Percentiles rank a stretch among this genome's conserved stretches.
Evolutionary conservation across 2,113 vertebrate species (phyloP).

Genomic region (Scatophagus argus): DNA sequence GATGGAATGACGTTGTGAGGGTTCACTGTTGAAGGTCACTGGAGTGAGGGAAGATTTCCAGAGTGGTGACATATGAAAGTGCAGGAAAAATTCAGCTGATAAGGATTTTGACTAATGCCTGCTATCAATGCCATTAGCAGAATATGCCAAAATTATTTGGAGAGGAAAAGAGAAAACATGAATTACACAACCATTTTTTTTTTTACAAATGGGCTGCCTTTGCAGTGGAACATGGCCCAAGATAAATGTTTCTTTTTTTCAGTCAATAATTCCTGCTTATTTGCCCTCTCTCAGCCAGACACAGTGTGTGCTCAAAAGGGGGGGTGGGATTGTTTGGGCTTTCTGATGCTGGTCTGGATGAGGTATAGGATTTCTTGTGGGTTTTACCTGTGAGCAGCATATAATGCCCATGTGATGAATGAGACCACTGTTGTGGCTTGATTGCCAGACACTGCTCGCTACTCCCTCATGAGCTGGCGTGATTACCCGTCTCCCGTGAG

Average conservation of each 20-base stretch:
- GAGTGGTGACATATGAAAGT: constrained; percentile 57
- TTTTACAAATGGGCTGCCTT: constrained; percentile 37
- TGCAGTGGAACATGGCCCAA: constrained; percentile 17
- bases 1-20: constrained; percentile 30
- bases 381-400: constrained; percentile 75
- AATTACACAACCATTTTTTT: constrained; percentile 37
- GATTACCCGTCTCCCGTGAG: constrained; percentile 73
- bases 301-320: constrained; percentile 45
- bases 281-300: constrained; percentile 43
- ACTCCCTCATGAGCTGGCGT: constrained; percentile 53
- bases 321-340: constrained; percentile 61
- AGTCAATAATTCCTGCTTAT: constrained; percentile 49
- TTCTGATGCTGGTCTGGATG: constrained; percentile 49
- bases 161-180: constrained; percentile 52
- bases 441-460: constrained; percentile 75
- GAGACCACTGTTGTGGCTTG: constrained; percentile 77
- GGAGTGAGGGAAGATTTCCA: constrained; percentile 49
- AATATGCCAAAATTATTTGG: constrained; percentile 50
- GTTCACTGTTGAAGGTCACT: constrained; percentile 51
- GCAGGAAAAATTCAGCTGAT: constrained; percentile 69
- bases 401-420: constrained; percentile 81
- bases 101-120: constrained; percentile 59
- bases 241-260: constrained; percentile 51
- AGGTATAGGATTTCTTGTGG: constrained; percentile 74
- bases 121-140: constrained; percentile 55